phyloP scores from a whole-genome alignment of 1,140 invertebrate genomes.

The Polypedilum vanderplanki region DNA sequence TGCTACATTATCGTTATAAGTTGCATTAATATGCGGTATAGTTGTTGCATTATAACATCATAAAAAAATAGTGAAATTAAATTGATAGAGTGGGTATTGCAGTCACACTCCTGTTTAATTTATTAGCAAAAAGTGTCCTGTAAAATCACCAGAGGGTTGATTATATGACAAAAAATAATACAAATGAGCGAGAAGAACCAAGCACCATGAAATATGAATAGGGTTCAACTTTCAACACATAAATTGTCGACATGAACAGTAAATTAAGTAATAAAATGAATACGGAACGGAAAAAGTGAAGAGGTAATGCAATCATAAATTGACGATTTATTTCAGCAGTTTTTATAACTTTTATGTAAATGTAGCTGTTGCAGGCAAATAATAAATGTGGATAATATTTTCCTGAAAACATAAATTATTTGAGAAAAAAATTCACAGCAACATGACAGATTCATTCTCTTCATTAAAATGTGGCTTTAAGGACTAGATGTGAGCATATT shows the following conservation, averaged over 20 bases:
- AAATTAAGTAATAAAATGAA: not conserved
- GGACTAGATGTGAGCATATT: not conserved
- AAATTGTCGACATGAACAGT: not conserved
- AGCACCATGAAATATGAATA: not conserved
- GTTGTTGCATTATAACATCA: not conserved
- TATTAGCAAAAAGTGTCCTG: not conserved
- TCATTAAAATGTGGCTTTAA: constrained; percentile 18
- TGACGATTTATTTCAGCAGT: constrained; percentile 24
- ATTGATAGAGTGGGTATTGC: not conserved
- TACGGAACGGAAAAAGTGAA: not conserved
- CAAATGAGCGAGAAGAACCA: not conserved
- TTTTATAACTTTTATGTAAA: constrained; percentile 25
- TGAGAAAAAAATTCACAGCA: not conserved
- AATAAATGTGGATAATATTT: not conserved
- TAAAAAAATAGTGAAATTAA: not conserved
- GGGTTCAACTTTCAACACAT: not conserved
- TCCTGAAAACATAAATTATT: not conserved
- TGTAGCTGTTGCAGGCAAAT: constrained; percentile 12
- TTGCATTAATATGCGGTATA: not conserved
- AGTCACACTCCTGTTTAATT: not conserved
- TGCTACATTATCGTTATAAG: not conserved
- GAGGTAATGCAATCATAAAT: not conserved
- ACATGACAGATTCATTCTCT: constrained; percentile 4
- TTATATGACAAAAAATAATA: not conserved
- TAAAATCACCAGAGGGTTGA: not conserved